phyloP scores from a whole-genome alignment of 2,888 invertebrate species.

The Sinhomidia bicolor region DNA sequence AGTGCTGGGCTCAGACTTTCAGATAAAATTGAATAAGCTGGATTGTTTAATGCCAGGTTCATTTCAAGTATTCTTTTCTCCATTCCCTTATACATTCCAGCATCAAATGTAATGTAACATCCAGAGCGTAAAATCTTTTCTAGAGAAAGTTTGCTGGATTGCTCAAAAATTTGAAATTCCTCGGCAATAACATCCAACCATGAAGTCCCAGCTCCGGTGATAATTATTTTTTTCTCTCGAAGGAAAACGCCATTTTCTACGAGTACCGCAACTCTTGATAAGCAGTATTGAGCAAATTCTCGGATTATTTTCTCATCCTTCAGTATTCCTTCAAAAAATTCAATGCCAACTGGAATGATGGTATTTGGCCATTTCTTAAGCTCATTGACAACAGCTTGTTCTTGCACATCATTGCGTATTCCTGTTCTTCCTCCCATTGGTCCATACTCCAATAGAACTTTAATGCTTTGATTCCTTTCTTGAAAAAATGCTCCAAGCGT shows the following conservation, averaged over 20 bases:
- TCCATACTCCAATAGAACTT: constrained; percentile 76
- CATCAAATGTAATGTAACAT: constrained; percentile 76
- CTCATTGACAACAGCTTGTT: constrained; percentile 52
- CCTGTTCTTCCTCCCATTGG: constrained; percentile 73
- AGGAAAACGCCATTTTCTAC: constrained; percentile 10
- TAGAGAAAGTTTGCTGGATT: not conserved
- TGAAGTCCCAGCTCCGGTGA: constrained; percentile 76
- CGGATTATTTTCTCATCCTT: constrained; percentile 58
- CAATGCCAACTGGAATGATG: constrained; percentile 70
- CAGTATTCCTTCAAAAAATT: constrained; percentile 77
- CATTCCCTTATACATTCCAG: constrained; percentile 64
- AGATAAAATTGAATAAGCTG: constrained; percentile 17
- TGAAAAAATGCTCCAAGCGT: constrained; percentile 71
- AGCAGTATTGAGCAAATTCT: constrained; percentile 48
- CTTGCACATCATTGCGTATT: constrained; percentile 66
- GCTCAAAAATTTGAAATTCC: constrained; percentile 61
- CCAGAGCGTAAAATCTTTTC: constrained; percentile 75
- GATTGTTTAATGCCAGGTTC: constrained; percentile 33
- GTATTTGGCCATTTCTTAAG: constrained; percentile 62
- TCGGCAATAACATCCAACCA: constrained; percentile 78
- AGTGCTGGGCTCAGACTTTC: constrained; percentile 67
- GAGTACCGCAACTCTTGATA: constrained; percentile 38
- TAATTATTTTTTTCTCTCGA: constrained; percentile 55
- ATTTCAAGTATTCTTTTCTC: constrained; percentile 61
- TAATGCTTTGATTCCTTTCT: constrained; percentile 60